Percentiles rank a stretch among this genome's conserved stretches.
phyloP scores from a whole-genome alignment of 2,113 vertebrate genomes.

The Chloropsis hardwickii region DNA sequence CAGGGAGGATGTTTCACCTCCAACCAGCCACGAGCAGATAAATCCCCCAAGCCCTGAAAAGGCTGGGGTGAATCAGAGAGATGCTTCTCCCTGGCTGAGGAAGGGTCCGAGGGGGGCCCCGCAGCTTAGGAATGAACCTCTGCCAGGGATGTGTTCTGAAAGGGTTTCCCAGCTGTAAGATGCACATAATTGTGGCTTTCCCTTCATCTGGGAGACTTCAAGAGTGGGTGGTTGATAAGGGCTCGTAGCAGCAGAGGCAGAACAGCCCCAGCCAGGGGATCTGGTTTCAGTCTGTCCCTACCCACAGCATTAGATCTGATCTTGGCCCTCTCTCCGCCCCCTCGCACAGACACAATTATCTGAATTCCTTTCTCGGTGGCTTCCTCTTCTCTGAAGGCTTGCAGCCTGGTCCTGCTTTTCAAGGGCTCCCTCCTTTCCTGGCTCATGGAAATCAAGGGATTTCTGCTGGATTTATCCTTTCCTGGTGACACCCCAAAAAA shows the following conservation, averaged over 20 bases:
- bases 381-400: background rate
- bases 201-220: background rate
- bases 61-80: background rate
- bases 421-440: background rate
- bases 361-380: background rate
- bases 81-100: background rate
- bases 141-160: background rate
- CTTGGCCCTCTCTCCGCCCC: background rate
- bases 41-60: background rate
- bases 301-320: background rate
- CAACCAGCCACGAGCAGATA: background rate
- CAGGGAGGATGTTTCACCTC: background rate
- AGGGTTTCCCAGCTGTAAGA: background rate
- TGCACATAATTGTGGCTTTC: background rate
- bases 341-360: background rate
- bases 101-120: background rate
- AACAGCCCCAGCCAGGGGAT: background rate
- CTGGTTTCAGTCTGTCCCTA: slow-evolving; percentile 20
- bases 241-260: background rate
- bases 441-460: background rate
- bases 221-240: background rate
- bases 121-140: background rate
- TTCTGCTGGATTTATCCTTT: background rate
- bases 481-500: background rate
- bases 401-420: background rate